These are phyloP conservation scores for Bryconaethiops microstoma DNA, from an alignment of 2,797 vertebrate species.

Conservation along the genomic window DNA sequence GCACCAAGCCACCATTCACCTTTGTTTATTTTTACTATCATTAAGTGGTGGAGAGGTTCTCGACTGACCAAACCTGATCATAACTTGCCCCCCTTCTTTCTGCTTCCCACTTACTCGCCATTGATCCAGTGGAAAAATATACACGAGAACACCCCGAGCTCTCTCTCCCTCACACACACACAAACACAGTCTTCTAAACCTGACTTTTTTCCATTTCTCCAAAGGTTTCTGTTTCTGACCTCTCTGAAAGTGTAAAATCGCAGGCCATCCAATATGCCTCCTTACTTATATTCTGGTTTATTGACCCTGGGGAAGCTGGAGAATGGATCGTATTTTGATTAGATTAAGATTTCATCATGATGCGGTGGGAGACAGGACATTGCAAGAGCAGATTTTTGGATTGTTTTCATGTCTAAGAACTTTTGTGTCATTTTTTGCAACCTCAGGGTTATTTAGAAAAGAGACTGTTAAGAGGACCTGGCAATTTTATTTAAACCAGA, in stretches of 20 bases:
- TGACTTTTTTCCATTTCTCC: conserved; percentile 1
- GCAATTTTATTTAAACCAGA: no score
- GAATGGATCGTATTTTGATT: conserved; percentile 40
- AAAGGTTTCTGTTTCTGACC: not conserved
- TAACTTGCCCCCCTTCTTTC: conserved; percentile 68
- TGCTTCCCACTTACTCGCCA: conserved; percentile 60
- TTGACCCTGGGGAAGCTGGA: conserved; percentile 61
- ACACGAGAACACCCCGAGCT: conserved; percentile 31
- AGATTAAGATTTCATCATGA: conserved; percentile 61
- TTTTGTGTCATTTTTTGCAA: conserved; percentile 41
- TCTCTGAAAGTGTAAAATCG: not conserved
- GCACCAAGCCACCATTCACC: conserved; percentile 80
- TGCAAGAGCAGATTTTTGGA: conserved; percentile 59
- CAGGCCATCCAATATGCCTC: not conserved
- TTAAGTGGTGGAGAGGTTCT: conserved; percentile 76
- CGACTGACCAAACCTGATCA: conserved; percentile 68
- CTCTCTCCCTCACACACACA: conserved; percentile 7
- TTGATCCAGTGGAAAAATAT: conserved; percentile 48
- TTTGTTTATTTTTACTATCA: conserved; percentile 82
- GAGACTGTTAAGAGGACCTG: conserved; percentile 11
- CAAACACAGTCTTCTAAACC: conserved; percentile 27
- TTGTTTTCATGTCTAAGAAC: conserved; percentile 52
- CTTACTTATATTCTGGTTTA: conserved; percentile 54
- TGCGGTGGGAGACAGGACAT: conserved; percentile 30
- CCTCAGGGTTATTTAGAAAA: conserved; percentile 48